Conservation (phyloP, 2,113 vertebrate genomes). For the Clupea harengus region DNA sequence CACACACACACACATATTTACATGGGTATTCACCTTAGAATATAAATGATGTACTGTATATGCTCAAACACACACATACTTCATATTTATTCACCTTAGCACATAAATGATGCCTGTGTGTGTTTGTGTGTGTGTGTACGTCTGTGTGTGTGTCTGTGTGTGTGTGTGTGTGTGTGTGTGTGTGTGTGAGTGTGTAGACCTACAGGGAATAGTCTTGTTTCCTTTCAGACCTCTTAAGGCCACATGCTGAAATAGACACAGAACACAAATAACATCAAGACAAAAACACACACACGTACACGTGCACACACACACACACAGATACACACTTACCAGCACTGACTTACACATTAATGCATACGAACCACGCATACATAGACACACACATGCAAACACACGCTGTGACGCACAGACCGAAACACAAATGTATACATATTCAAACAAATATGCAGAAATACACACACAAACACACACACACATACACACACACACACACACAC, state of each 20-base stretch:
- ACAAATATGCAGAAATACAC: not conserved
- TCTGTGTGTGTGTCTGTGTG: not conserved
- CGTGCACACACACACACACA: not conserved
- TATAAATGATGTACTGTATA: too few relatives aligned
- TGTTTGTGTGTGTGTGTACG: not conserved
- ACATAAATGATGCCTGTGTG: not conserved
- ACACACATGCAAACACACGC: too few relatives aligned
- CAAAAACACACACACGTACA: not conserved
- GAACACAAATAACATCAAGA: not conserved
- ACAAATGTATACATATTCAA: too few relatives aligned
- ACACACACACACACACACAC: not conserved
- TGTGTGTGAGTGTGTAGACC: slow-evolving; percentile 2
- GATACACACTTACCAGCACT: too few relatives aligned
- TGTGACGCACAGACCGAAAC: too few relatives aligned
- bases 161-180: not conserved
- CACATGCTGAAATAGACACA: not conserved
- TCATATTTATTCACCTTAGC: too few relatives aligned
- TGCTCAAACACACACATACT: too few relatives aligned
- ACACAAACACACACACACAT: too few relatives aligned
- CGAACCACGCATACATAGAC: too few relatives aligned
- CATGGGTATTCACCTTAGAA: too few relatives aligned
- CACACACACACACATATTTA: too few relatives aligned
- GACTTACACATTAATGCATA: not conserved
- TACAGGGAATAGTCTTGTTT: not conserved
- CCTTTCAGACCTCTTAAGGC: slow-evolving; percentile 2